Conservation (phyloP, 2,113 vertebrate species). For the Sarotherodon lohbergeri region DNA sequence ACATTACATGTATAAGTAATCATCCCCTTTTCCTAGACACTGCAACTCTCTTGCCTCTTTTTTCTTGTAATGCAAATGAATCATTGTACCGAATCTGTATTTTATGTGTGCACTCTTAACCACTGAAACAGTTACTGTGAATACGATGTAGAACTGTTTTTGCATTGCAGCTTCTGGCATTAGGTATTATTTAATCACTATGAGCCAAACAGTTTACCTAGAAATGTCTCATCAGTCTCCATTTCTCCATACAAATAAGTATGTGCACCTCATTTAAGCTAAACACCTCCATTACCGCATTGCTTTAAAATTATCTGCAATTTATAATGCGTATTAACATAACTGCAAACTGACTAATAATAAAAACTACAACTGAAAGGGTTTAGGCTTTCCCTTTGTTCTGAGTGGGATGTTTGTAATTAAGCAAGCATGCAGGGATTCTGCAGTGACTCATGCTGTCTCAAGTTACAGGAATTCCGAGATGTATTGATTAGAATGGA, state of each 20-base stretch:
- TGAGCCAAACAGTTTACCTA: neutral
- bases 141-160: neutral
- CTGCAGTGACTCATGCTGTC: neutral
- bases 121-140: neutral
- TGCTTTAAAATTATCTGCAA: neutral
- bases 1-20: neutral
- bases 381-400: neutral
- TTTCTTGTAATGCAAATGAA: neutral
- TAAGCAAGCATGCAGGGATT: neutral
- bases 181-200: neutral
- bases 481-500: neutral
- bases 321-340: conserved; percentile 2
- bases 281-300: neutral
- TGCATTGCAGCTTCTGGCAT: neutral
- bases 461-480: neutral
- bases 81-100: neutral
- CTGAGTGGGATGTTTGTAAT: conserved; percentile 1
- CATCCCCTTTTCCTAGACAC: neutral
- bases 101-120: neutral
- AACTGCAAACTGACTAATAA: neutral
- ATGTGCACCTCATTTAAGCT: neutral
- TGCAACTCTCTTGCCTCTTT: neutral
- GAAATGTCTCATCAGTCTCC: neutral
- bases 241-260: neutral
- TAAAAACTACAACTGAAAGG: neutral